A percentile compares a stretch with the other conserved stretches of the same genome.
These are phyloP conservation scores for Harlomillsia oculata DNA, from an alignment of 1,140 invertebrate genomes.

Conservation along the genomic window DNA sequence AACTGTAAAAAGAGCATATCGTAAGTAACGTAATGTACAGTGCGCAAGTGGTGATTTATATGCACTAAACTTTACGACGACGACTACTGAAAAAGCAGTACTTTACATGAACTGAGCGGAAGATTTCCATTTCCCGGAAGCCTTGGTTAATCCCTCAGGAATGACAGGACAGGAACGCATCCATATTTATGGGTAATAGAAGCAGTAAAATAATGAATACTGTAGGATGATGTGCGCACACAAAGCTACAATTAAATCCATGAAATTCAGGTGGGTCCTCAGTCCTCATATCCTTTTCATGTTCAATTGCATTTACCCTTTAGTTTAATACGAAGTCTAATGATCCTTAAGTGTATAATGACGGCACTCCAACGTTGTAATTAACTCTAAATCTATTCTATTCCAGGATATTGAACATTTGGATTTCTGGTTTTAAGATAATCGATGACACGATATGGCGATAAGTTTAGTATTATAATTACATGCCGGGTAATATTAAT, in stretches of 20 bases:
- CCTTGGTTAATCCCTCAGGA: too few species aligned
- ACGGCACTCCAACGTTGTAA: conserved; percentile 12
- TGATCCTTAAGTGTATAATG: conserved; percentile 10
- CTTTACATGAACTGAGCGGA: too few species aligned
- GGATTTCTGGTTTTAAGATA: background rate
- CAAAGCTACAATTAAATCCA: conserved; percentile 12
- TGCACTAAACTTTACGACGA: background rate
- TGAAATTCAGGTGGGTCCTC: conserved; percentile 11
- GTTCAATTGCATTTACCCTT: conserved; percentile 9
- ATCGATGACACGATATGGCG: background rate
- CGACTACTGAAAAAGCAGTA: too few species aligned
- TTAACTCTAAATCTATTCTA: conserved; percentile 13
- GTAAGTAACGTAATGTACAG: too few species aligned
- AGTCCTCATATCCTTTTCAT: background rate
- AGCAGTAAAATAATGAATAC: conserved; percentile 14
- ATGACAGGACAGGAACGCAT: conserved; percentile 15
- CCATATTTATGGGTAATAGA: conserved; percentile 10
- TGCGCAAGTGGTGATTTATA: too few species aligned
- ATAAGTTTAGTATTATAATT: background rate
- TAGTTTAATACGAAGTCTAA: conserved; percentile 6
- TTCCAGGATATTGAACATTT: too few species aligned
- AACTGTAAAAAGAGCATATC: too few species aligned
- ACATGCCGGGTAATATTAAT: background rate
- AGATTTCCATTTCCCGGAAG: too few species aligned
- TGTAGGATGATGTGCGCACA: conserved; percentile 11